A percentile compares a stretch with the other conserved stretches of the same genome.
Evolutionary conservation across 2,888 invertebrate genomes (phyloP).

Genomic region (Drosophila falleni): DNA sequence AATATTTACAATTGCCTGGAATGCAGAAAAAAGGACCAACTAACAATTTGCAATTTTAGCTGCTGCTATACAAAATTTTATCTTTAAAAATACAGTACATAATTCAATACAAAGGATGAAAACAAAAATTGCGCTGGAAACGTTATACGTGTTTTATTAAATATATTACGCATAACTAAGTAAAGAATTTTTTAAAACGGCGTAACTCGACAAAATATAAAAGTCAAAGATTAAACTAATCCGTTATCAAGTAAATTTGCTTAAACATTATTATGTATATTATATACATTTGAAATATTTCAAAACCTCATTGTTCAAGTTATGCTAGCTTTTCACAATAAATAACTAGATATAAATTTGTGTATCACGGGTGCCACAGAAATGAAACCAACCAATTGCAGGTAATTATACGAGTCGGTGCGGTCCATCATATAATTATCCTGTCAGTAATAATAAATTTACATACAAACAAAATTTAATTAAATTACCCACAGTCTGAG

Average conservation of each 20-base stretch:
- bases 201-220: too few species aligned
- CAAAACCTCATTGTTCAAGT: too few species aligned
- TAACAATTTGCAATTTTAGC: not conserved
- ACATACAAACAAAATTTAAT: slow-evolving; percentile 10
- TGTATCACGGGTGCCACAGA: too few species aligned
- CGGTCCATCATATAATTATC: not conserved
- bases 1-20: not conserved
- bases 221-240: too few species aligned
- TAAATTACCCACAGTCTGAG: slow-evolving; percentile 3
- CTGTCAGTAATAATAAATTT: not conserved
- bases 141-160: too few species aligned
- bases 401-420: slow-evolving; percentile 7
- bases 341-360: too few species aligned
- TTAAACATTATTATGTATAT: too few species aligned
- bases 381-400: not conserved
- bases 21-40: not conserved
- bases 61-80: not conserved
- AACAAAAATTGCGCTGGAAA: not conserved
- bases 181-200: too few species aligned
- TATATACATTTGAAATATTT: too few species aligned
- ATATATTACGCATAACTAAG: too few species aligned
- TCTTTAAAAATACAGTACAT: not conserved
- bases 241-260: too few species aligned
- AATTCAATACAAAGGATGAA: not conserved
- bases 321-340: too few species aligned